Evolutionary conservation across 1,140 invertebrate species (phyloP).

Genomic region (Meloidogyne floridensis): DNA sequence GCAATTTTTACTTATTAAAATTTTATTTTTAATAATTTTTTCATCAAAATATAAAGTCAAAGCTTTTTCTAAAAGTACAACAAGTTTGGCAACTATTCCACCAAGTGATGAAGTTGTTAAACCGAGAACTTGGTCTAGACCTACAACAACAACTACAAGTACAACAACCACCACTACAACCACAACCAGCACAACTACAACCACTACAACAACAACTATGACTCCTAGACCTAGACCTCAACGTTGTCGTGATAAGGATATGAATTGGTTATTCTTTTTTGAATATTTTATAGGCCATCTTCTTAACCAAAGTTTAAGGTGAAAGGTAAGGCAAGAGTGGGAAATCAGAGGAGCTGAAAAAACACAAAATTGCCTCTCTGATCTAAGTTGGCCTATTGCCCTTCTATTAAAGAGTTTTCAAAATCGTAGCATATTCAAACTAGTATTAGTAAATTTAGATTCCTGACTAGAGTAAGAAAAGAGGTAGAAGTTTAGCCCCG

Average conservation of each 20-base stretch:
- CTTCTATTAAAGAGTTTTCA: too few relatives aligned
- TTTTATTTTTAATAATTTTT: background rate
- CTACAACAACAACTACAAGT: background rate
- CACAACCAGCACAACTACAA: constrained; percentile 16
- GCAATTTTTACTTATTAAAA: background rate
- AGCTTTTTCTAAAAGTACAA: constrained; percentile 3
- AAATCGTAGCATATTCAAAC: too few relatives aligned
- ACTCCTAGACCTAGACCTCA: constrained; percentile 24
- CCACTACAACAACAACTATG: constrained; percentile 16
- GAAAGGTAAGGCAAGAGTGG: too few relatives aligned
- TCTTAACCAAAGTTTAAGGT: too few relatives aligned
- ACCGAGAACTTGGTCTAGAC: background rate
- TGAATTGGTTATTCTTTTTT: constrained; percentile 43
- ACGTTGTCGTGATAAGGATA: constrained; percentile 52
- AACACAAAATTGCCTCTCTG: too few relatives aligned
- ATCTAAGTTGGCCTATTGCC: too few relatives aligned
- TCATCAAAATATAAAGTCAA: background rate
- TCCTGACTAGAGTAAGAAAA: too few relatives aligned
- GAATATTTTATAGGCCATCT: too few relatives aligned
- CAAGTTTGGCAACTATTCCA: background rate
- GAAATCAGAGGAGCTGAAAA: too few relatives aligned
- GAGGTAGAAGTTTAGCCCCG: too few relatives aligned
- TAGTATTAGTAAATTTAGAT: too few relatives aligned
- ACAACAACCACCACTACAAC: background rate
- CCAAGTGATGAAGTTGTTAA: background rate